These are phyloP conservation scores for Bufotes viridis DNA, from an alignment of 2,797 vertebrate genomes.

Conservation along the genomic window DNA sequence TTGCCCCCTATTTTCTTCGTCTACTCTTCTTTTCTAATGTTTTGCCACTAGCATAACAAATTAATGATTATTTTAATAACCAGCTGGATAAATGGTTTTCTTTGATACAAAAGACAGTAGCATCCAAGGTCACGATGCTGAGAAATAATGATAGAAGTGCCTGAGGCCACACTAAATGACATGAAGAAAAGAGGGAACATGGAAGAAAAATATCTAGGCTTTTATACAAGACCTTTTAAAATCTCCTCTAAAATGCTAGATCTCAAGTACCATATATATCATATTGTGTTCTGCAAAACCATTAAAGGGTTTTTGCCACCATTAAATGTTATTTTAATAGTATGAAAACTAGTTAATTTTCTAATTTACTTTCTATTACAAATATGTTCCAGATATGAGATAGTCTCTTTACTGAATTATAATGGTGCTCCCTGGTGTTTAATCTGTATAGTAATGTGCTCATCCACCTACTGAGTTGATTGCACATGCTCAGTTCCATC, in stretches of 20 bases:
- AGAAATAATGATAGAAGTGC: constrained; percentile 3
- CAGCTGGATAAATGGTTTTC: constrained; percentile 8
- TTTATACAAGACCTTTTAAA: background rate
- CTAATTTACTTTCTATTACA: no score
- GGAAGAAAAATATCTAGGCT: background rate
- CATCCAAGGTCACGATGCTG: background rate
- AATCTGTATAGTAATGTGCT: no score
- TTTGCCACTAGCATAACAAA: constrained; percentile 1
- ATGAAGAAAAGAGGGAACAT: background rate
- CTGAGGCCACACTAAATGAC: background rate
- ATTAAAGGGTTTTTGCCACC: no score
- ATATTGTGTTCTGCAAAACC: background rate
- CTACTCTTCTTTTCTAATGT: background rate
- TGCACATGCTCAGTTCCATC: no score
- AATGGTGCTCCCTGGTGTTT: no score
- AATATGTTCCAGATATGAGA: no score
- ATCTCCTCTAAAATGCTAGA: background rate
- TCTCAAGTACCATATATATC: background rate
- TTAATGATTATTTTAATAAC: constrained; percentile 24
- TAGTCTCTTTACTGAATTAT: no score
- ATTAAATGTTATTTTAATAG: no score
- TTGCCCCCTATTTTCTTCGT: background rate
- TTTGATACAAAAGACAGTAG: background rate
- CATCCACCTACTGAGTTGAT: no score
- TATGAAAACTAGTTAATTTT: no score